phyloP scores from a whole-genome alignment of 2,888 invertebrate genomes.

The Alloplasta piceator region DNA sequence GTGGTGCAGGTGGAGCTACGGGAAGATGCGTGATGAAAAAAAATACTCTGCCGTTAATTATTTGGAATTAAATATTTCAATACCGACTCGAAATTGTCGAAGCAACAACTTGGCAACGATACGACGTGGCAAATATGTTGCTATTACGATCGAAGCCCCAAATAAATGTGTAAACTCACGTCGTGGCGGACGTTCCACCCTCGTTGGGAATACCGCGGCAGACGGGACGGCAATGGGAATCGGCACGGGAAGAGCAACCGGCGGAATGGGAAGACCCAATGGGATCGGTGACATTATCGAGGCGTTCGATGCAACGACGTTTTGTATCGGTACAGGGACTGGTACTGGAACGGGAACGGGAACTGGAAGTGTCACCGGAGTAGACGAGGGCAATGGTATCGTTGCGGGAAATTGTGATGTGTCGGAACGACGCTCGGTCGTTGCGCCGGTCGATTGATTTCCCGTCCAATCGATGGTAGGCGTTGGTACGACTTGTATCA shows the following conservation, averaged over 20 bases:
- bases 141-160: too few species aligned
- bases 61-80: too few species aligned
- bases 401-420: conserved; percentile 55
- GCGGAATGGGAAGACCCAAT: conserved; percentile 55
- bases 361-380: conserved; percentile 70
- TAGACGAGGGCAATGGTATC: conserved; percentile 65
- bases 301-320: conserved; percentile 19
- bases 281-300: conserved; percentile 56
- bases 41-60: background rate
- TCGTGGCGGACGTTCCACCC: conserved; percentile 69
- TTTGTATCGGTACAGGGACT: conserved; percentile 61
- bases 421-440: conserved; percentile 58
- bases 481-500: conserved; percentile 80
- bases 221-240: conserved; percentile 33
- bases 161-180: conserved; percentile 60
- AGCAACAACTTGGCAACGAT: too few species aligned
- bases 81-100: too few species aligned
- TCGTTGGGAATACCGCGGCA: conserved; percentile 53
- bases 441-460: conserved; percentile 50
- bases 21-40: background rate
- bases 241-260: conserved; percentile 56
- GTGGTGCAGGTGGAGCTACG: conserved; percentile 56
- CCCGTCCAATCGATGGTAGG: conserved; percentile 79
- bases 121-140: too few species aligned
- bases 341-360: conserved; percentile 70